Base-by-base conservation (phyloP, 2,888 invertebrate species). In the Chrysolina oricalcia region DNA sequence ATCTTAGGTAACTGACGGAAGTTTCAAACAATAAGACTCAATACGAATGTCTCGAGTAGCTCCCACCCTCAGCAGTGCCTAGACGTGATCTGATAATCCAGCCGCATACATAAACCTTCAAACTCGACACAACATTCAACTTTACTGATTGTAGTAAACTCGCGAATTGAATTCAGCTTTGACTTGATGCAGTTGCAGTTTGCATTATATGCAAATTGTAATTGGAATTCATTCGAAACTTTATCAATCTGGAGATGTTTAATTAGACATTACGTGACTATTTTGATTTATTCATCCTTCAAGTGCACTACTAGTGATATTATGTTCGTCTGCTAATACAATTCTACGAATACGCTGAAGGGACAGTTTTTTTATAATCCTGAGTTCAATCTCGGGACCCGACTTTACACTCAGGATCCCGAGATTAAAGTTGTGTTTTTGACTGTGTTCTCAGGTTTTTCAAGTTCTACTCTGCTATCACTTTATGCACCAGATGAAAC, bases 121-220 rank as follows among this genome's bases (percentile, higher is more conserved):
- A 67, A 68, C 27, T 68, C 40, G 35, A 67, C 53, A 53, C 23
- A 27, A 41, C 67, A 53, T 21, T 35, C 68, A 68, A 68, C 68
- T 53, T 68, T 41, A 17, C 53, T 40, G 40, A 53, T 48, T 41
- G 40, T 35, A 56, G 53, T 35, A 56, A 68, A 68, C 48, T 56
- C 17, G 19, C 13, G 13, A 53, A 68, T 68, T 68, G 68, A 40
- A 68, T 68, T 68, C 68, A 56, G 68, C 53, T 53, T 68, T 53
- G 56, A 40, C 68, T 41, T 68, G 68, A 68, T 68, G 53, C 53
- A 41, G 53, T 53, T 40, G 21, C 27, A 9, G 53, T 17, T 21
- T 8, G 53, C 23, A 19, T 50, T 53, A 53, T 67, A 50, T 53
- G 50, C 50, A 27, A 35, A 67, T 15, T 50, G 50, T 50, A 67